A percentile compares a stretch with the other conserved stretches of the same genome.
Evolutionary conservation across 2,113 vertebrate species (phyloP).

Genomic region (Saimiri boliviensis): DNA sequence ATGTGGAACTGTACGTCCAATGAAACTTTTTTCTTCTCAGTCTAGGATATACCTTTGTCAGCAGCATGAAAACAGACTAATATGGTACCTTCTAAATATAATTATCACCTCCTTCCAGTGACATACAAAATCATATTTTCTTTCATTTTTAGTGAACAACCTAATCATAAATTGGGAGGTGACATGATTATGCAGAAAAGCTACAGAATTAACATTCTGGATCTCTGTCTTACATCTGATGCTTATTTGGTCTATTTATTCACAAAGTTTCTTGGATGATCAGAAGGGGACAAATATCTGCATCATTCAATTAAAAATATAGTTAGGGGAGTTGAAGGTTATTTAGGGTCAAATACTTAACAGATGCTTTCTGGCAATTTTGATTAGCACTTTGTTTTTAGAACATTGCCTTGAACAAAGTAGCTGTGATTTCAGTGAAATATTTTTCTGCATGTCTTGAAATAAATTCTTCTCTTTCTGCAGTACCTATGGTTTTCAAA

Average conservation of each 20-base stretch:
- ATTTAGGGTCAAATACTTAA: slow-evolving; percentile 4
- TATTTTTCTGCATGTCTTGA: background rate
- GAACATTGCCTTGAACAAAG: background rate
- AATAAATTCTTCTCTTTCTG: background rate
- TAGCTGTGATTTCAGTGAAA: background rate
- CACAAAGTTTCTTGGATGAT: background rate
- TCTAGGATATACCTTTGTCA: too few species aligned
- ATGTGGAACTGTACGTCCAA: too few species aligned
- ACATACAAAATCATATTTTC: background rate
- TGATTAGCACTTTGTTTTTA: background rate
- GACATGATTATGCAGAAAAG: background rate
- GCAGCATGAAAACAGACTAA: too few species aligned
- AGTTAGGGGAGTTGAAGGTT: background rate
- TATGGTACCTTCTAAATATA: background rate
- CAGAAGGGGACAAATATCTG: background rate
- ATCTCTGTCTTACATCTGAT: background rate
- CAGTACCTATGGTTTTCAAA: background rate
- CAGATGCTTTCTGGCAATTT: background rate
- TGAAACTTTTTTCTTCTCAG: too few species aligned
- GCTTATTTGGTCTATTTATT: background rate
- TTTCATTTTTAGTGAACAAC: background rate
- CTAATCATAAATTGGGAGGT: background rate
- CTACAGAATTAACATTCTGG: background rate
- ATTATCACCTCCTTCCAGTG: background rate
- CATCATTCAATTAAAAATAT: background rate